Conservation (phyloP, 1,140 invertebrate species). For the Drosophila auraria region DNA sequence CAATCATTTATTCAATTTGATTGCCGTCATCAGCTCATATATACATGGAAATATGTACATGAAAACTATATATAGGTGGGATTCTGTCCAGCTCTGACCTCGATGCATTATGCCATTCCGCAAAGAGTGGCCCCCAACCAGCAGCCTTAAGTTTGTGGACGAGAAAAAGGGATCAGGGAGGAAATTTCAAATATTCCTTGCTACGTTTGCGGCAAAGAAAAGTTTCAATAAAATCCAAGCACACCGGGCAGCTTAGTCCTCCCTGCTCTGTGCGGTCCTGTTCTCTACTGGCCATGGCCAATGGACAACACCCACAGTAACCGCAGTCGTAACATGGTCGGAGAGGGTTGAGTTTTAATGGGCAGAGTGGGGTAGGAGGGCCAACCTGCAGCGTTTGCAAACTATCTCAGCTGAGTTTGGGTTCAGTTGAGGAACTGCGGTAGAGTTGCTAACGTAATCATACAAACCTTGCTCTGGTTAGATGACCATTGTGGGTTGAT, state of each 20-base stretch:
- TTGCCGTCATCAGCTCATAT: constrained; percentile 7
- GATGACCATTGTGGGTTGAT: constrained; percentile 43
- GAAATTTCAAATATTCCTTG: constrained; percentile 76
- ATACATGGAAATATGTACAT: constrained; percentile 1
- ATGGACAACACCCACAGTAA: constrained; percentile 73
- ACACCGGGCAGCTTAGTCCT: constrained; percentile 63
- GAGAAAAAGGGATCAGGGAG: background rate
- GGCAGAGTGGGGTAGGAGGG: background rate
- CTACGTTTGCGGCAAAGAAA: constrained; percentile 73
- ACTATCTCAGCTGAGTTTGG: constrained; percentile 81
- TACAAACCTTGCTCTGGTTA: constrained; percentile 75
- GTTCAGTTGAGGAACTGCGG: constrained; percentile 78
- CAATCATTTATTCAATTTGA: constrained; percentile 30
- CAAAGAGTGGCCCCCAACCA: background rate
- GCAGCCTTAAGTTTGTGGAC: background rate
- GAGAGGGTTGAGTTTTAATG: constrained; percentile 3
- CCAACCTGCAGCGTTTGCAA: constrained; percentile 64
- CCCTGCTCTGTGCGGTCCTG: constrained; percentile 22
- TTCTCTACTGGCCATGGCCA: constrained; percentile 45
- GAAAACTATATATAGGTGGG: background rate
- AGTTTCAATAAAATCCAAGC: constrained; percentile 80
- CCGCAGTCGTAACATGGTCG: constrained; percentile 69
- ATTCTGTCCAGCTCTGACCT: constrained; percentile 6
- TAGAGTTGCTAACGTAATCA: constrained; percentile 83
- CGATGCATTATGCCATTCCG: constrained; percentile 30